A percentile compares a stretch with the other conserved stretches of the same genome.
phyloP scores from a whole-genome alignment of 1,140 invertebrate species.

The Leptestheria dahalacensis region DNA sequence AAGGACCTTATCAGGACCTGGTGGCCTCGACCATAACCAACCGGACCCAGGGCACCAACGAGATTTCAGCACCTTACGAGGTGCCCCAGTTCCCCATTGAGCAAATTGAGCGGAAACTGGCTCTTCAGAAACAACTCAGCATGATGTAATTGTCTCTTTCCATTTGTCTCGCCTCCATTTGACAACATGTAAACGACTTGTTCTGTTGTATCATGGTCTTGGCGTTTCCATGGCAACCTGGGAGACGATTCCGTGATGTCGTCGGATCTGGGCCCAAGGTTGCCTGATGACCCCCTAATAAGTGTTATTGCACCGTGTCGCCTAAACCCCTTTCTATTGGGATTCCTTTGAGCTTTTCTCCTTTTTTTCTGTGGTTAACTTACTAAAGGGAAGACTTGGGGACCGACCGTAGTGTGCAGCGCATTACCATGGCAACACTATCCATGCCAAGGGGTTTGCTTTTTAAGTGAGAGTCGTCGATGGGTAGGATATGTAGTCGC shows the following conservation, averaged over 20 bases:
- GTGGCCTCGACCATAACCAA: neutral
- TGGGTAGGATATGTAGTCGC: too few species aligned
- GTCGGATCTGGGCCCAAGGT: neutral
- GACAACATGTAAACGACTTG: neutral
- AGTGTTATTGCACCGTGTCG: too few species aligned
- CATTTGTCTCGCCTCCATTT: neutral
- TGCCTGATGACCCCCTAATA: too few species aligned
- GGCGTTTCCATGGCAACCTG: neutral
- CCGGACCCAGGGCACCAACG: constrained; percentile 49
- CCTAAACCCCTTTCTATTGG: too few species aligned
- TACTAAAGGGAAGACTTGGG: too few species aligned
- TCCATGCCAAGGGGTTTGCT: too few species aligned
- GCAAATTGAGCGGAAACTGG: constrained; percentile 82
- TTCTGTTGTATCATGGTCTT: neutral
- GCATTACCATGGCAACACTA: too few species aligned
- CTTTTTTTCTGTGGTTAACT: too few species aligned
- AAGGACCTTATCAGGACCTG: constrained; percentile 5
- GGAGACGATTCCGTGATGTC: neutral
- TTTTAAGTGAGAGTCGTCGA: too few species aligned
- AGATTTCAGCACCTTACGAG: constrained; percentile 85
- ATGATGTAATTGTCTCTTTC: constrained; percentile 50
- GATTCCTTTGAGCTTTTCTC: too few species aligned
- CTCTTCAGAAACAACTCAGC: constrained; percentile 79
- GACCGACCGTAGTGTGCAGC: too few species aligned
- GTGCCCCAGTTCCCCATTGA: constrained; percentile 94